Base-by-base conservation (phyloP, 2,888 invertebrate genomes). In the Oscheius onirici region DNA sequence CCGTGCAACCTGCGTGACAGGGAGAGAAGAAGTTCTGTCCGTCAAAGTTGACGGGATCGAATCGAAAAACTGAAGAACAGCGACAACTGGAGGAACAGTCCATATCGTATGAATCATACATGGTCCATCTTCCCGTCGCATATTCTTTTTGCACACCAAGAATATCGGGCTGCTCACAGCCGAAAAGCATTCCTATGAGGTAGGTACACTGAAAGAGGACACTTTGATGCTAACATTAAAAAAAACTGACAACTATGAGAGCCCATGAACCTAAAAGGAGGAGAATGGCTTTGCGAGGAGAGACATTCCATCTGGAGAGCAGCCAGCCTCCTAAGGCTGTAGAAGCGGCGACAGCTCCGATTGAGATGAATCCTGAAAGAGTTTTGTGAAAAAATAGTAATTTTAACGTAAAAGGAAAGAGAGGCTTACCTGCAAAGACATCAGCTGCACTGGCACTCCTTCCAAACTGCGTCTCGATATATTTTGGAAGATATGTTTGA, bases 401-500 rank as follows among this genome's bases (percentile, higher is more conserved):
- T 57, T 10, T n/a, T 17, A 55, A 5, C 26, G 3, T 2, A n/a
- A 43, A 17, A 17, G 28, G 28, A 17, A 49, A 17, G 17, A 49
- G 11, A 49, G 10, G 26, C 10, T 13, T 87, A 91, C 92, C 93
- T 78, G 92, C 91, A 72, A 92, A 89, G 74, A 92, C 89, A 20
- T 92, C 92, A 17, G 92, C 92, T 68, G 89, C 90, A 13, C 91
- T 92, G 0, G 93, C 91, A 0, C 91, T 91, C 73, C 91, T 91
- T 76, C 91, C 90, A 85, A 92, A 93, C 86, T 92, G 92, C 10
- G 92, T 92, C 88, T 93, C 93, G 85, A 93, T 90, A 86, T 92
- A 92, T 86, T 92, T 93, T 10, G 92, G 91, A 80, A 92, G 89
- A 86, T 92, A 93, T 13, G 92, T 92, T 84, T 79, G 79, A 66